phyloP scores from a whole-genome alignment of 2,888 invertebrate species.

The Synergus gifuensis region DNA sequence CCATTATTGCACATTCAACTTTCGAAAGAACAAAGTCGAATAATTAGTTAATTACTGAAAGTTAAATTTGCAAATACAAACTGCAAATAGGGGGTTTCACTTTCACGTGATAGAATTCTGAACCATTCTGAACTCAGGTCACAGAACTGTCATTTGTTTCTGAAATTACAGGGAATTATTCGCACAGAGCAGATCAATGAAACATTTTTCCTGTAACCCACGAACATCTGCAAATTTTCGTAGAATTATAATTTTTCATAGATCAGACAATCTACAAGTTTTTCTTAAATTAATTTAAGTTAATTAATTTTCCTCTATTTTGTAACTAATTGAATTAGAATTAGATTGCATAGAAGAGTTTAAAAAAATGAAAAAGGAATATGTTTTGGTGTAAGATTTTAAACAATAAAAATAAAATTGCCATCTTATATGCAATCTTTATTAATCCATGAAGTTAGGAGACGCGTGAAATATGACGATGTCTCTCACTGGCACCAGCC shows the following conservation, averaged over 20 bases:
- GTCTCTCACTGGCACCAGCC: conserved; percentile 63
- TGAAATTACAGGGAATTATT: conserved; percentile 1
- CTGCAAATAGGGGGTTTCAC: not conserved
- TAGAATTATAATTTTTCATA: not conserved
- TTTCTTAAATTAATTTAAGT: not conserved
- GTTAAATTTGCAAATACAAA: not conserved
- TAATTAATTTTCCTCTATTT: not conserved
- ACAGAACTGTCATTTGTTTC: not conserved
- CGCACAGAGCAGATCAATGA: not conserved
- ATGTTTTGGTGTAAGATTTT: not conserved
- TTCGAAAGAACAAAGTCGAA: not conserved
- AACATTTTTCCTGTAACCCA: not conserved
- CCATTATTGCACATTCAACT: not conserved
- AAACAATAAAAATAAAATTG: not conserved
- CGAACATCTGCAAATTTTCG: not conserved
- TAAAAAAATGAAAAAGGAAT: not conserved
- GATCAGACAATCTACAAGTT: not conserved
- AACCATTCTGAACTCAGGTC: not conserved
- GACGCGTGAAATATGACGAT: conserved; percentile 55
- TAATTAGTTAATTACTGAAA: not conserved
- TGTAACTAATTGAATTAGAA: not conserved
- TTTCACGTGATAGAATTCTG: not conserved
- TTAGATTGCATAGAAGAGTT: not conserved
- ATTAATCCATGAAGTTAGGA: conserved; percentile 12
- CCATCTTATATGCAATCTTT: not conserved